Conservation (phyloP, 2,888 invertebrate species). For the Euplagia quadripunctaria region DNA sequence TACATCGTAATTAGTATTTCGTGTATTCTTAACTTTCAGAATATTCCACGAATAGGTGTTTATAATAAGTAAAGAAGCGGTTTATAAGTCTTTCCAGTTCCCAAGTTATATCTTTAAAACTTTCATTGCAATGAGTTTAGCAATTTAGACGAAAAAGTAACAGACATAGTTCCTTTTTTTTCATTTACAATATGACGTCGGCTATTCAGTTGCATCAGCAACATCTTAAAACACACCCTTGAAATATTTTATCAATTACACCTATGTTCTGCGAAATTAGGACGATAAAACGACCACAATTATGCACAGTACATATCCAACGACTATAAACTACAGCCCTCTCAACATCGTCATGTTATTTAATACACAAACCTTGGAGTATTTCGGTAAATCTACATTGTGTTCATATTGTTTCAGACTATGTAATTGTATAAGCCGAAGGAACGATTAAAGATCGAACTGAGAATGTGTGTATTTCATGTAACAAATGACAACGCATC, state of each 20-base stretch:
- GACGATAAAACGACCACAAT: neutral
- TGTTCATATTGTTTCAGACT: conserved; percentile 28
- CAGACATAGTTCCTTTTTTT: too few species aligned
- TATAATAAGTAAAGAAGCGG: too few species aligned
- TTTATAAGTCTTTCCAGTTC: too few species aligned
- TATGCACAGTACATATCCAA: neutral
- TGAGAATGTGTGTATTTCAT: conserved; percentile 4
- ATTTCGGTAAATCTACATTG: conserved; percentile 43
- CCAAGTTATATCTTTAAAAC: too few species aligned
- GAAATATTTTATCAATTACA: too few species aligned
- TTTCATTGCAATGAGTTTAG: too few species aligned
- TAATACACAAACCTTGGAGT: conserved; percentile 40
- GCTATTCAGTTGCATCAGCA: neutral
- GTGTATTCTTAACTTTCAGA: too few species aligned
- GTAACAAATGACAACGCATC: neutral
- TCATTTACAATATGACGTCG: too few species aligned
- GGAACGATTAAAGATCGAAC: neutral
- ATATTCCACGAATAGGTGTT: too few species aligned
- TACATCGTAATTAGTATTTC: too few species aligned
- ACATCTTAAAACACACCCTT: neutral
- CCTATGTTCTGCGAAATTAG: too few species aligned
- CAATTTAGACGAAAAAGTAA: too few species aligned
- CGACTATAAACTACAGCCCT: neutral
- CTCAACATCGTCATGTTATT: neutral
- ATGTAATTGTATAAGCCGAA: neutral